phyloP scores from a whole-genome alignment of 2,888 invertebrate genomes.

The Ornithoptera priamus region DNA sequence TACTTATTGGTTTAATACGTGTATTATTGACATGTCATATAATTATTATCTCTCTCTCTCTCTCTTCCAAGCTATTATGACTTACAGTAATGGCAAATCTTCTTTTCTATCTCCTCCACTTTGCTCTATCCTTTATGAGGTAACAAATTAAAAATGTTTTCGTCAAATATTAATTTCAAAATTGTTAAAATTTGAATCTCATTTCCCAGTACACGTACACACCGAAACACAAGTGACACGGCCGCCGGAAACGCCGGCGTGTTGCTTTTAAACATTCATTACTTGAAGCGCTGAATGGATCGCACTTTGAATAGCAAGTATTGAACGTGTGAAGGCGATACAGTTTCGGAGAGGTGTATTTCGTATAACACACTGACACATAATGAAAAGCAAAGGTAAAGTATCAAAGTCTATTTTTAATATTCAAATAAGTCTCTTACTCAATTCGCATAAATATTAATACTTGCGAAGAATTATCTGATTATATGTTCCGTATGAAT shows the following conservation, averaged over 20 bases:
- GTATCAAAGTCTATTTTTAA: no score
- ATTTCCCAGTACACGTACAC: neutral
- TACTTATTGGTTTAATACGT: no score
- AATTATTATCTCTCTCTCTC: no score
- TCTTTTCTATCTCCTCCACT: no score
- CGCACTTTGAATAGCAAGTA: constrained; percentile 7
- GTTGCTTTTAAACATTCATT: constrained; percentile 7
- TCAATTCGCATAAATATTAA: neutral
- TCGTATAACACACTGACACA: neutral
- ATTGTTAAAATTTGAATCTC: neutral
- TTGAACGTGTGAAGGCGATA: neutral
- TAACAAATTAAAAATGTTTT: no score
- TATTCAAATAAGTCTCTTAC: no score
- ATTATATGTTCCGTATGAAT: no score
- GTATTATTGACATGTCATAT: no score
- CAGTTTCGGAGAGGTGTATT: neutral
- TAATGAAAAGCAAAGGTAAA: neutral
- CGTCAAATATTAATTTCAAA: no score
- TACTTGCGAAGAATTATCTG: neutral
- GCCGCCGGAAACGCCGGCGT: neutral
- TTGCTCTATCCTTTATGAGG: no score
- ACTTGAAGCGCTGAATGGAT: neutral
- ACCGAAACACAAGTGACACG: neutral
- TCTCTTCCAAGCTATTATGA: no score
- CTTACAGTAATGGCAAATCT: no score